Base-by-base conservation (phyloP, 1,140 invertebrate species). In the Drosophila truncata region DNA sequence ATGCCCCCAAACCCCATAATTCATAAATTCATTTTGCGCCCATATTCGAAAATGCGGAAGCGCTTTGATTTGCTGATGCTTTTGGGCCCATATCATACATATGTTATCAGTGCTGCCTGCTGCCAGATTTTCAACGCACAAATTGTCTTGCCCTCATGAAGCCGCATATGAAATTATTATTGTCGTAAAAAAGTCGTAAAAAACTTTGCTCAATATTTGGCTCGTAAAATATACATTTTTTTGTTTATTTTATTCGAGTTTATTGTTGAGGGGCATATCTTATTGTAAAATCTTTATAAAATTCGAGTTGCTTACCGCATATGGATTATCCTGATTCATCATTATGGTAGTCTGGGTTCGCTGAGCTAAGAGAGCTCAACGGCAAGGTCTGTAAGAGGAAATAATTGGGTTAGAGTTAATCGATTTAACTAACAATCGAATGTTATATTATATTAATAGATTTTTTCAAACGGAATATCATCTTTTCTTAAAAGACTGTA, bases 301-400 rank as follows among this genome's bases (percentile, higher is more conserved):
- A 18, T 35, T 55, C 37, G 37, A 64, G 47, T 58, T 7, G 77
- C 91, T 92, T 92, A 92, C 91, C 91, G 91, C 91, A 87, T 92
- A 92, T 58, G 91, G 91, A 91, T 92, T 92, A 59, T 92, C 91
- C 77, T 92, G 91, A 63, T 92, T 92, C 91, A 92, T 92, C 91
- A 92, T 90, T 71, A 42, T 66, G 63, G 7, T 11, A 67, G 54
- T 64, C 37, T 20, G 41, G 35, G 16, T 29, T 59, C 29, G 29
- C 44, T 20, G n/a, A 31, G 69, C 54, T 47, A 23, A 31, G 55
- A 27, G 11, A 18, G 49, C 54, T 44, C 41, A 54, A 54, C 47
- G 31, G 37, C n/a, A 54, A 7, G 54, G 10, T 54, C 83, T 85
- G 64, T 1, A 77, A 84, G 13, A 13, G 39, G 64, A 69, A 54